A percentile compares a stretch with the other conserved stretches of the same genome.
Conservation (phyloP, 2,113 vertebrate species). For the Dicaeum eximium region DNA sequence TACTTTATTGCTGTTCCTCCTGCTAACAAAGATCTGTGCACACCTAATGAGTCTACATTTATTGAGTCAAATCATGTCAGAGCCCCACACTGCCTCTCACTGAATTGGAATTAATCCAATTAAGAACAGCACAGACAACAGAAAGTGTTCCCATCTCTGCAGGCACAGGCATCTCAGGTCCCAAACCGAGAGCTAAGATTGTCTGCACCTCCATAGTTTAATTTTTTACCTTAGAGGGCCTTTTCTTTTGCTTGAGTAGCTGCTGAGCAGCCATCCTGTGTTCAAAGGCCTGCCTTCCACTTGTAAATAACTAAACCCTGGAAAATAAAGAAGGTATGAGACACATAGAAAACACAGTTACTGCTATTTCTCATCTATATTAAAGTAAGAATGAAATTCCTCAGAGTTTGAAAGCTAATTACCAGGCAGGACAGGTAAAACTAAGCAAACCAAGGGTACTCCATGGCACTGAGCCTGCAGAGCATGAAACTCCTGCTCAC, state of each 20-base stretch:
- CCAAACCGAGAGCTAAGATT: not conserved
- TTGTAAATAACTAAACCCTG: slow-evolving; percentile 23
- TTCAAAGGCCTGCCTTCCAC: not conserved
- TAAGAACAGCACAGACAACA: not conserved
- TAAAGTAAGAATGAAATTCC: not conserved
- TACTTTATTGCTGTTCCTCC: not conserved
- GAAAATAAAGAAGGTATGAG: not conserved
- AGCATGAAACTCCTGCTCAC: not conserved
- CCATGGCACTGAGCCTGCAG: not conserved
- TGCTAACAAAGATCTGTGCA: not conserved
- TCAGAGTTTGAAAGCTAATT: not conserved
- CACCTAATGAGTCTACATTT: not conserved
- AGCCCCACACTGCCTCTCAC: not conserved
- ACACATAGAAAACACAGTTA: not conserved
- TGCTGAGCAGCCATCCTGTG: slow-evolving; percentile 62
- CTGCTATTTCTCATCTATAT: not conserved
- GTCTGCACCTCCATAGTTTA: not conserved
- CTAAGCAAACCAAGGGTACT: not conserved
- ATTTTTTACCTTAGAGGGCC: slow-evolving; percentile 60
- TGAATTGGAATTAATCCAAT: not conserved
- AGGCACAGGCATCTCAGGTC: accelerated
- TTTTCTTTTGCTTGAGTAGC: slow-evolving; percentile 22
- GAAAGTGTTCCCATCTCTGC: not conserved
- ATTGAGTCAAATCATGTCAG: not conserved
- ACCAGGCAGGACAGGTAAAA: not conserved